Percentiles rank a stretch among this genome's conserved stretches.
Conservation (phyloP, 1,140 invertebrate genomes). For the Achroia grisella region DNA sequence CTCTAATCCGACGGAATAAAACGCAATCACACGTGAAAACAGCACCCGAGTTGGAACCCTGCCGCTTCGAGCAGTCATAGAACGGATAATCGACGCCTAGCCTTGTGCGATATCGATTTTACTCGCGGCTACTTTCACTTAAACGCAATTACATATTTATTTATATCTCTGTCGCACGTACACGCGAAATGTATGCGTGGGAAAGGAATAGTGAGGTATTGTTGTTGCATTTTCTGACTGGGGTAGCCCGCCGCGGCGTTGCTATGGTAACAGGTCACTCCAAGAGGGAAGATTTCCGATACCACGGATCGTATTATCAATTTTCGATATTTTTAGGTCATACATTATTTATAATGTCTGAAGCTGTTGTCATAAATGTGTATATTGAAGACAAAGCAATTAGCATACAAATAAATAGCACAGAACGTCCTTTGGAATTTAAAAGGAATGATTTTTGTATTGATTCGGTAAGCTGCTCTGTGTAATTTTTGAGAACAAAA, state of each 20-base stretch:
- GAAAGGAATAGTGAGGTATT: constrained; percentile 20
- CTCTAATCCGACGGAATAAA: no score
- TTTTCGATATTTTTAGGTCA: constrained; percentile 32
- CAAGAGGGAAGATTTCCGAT: constrained; percentile 55
- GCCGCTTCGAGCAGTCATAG: constrained; percentile 18
- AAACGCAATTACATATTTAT: constrained; percentile 22
- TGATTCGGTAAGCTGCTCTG: constrained; percentile 29
- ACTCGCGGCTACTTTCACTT: constrained; percentile 37
- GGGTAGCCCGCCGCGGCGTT: constrained; percentile 33
- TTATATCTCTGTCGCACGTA: constrained; percentile 22
- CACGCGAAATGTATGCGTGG: not conserved
- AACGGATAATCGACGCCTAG: constrained; percentile 70
- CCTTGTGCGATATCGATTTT: constrained; percentile 73
- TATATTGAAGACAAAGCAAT: constrained; percentile 18
- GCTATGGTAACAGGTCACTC: constrained; percentile 47
- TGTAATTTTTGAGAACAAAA: constrained; percentile 9
- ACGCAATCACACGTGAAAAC: not conserved
- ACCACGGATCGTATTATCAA: constrained; percentile 20
- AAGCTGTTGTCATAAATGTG: constrained; percentile 19
- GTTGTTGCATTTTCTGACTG: constrained; percentile 4
- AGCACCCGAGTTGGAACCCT: constrained; percentile 16
- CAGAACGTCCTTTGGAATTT: constrained; percentile 13
- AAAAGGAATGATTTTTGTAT: constrained; percentile 24
- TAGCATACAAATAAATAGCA: constrained; percentile 16
- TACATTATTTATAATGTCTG: constrained; percentile 12